Evolutionary conservation across 2,113 vertebrate genomes (phyloP).

Genomic region (Paedocypris sp.): DNA sequence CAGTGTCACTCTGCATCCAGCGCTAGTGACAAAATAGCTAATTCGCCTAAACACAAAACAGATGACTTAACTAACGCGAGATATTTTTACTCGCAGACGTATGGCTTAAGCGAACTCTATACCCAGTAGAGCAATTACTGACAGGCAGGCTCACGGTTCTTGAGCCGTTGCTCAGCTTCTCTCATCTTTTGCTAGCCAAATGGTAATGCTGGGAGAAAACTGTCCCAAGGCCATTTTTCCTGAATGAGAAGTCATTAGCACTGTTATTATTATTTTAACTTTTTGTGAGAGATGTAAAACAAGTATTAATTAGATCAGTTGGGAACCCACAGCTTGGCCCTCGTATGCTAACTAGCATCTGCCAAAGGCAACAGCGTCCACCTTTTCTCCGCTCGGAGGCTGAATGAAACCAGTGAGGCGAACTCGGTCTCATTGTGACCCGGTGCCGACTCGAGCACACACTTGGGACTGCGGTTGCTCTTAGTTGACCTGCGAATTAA

Average conservation of each 20-base stretch:
- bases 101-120: conserved; percentile 20
- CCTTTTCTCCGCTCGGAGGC: conserved; percentile 24
- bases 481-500: conserved; percentile 33
- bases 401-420: conserved; percentile 34
- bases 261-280: conserved; percentile 29
- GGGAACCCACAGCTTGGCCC: conserved; percentile 43
- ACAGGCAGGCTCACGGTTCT: not conserved
- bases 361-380: conserved; percentile 50
- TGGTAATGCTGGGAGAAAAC: conserved; percentile 24
- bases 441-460: conserved; percentile 6
- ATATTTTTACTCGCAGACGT: not conserved
- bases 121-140: conserved; percentile 2
- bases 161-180: not conserved
- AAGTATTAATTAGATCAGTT: conserved; percentile 52
- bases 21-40: not conserved
- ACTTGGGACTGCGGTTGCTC: conserved; percentile 19
- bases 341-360: conserved; percentile 44
- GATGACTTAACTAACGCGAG: not conserved
- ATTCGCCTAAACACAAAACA: not conserved
- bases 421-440: conserved; percentile 24
- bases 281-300: conserved; percentile 47
- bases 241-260: conserved; percentile 40
- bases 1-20: conserved; percentile 38
- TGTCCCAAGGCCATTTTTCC: conserved; percentile 31
- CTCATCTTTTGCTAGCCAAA: conserved; percentile 22